Conservation (phyloP, 1,140 invertebrate genomes). For the Patella vulgata region DNA sequence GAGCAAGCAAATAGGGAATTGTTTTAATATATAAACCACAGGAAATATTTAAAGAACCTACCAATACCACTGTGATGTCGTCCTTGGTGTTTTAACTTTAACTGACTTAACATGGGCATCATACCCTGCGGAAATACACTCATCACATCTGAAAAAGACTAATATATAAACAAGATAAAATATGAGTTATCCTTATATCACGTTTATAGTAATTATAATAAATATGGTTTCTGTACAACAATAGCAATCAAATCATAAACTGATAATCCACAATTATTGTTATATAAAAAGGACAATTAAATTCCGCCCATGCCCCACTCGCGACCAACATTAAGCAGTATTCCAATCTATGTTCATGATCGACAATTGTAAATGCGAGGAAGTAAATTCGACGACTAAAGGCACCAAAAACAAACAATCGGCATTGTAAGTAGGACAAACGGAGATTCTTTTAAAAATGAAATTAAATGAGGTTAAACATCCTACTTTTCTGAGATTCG, state of each 20-base stretch:
- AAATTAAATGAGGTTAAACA: too few relatives aligned
- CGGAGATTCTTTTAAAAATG: too few relatives aligned
- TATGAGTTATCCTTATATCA: neutral
- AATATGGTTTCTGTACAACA: neutral
- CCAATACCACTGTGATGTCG: slow-evolving; percentile 69
- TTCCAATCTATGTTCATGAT: too few relatives aligned
- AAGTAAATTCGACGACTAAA: too few relatives aligned
- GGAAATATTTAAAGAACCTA: slow-evolving; percentile 33
- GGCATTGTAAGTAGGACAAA: too few relatives aligned
- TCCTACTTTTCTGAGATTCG: too few relatives aligned
- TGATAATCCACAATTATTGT: neutral
- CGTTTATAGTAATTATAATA: neutral
- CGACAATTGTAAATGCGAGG: too few relatives aligned
- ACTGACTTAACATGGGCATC: slow-evolving; percentile 58
- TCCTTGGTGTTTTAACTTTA: slow-evolving; percentile 59
- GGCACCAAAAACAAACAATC: too few relatives aligned
- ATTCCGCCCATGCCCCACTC: too few relatives aligned
- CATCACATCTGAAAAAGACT: slow-evolving; percentile 56
- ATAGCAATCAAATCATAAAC: neutral
- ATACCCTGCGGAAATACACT: slow-evolving; percentile 61
- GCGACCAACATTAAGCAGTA: neutral
- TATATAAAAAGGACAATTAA: neutral
- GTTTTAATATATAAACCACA: neutral
- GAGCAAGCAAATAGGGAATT: neutral
- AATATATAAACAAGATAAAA: slow-evolving; percentile 6